A percentile compares a stretch with the other conserved stretches of the same genome.
phyloP scores from a whole-genome alignment of 2,113 vertebrate genomes.

The Bambusicola thoracicus region DNA sequence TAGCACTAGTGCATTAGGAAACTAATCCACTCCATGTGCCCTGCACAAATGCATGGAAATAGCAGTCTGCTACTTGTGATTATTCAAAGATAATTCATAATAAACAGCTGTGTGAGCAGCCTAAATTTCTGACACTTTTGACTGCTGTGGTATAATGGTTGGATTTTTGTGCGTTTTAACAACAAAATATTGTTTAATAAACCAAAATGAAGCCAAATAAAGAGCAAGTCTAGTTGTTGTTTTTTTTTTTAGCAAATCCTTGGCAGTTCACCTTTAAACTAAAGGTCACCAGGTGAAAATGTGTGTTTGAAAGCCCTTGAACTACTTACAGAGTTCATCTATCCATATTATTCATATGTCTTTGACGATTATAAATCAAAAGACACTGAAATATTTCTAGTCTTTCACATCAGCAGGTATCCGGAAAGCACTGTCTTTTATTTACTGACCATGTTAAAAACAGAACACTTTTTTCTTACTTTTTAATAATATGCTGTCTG shows the following conservation, averaged over 20 bases:
- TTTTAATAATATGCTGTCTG: constrained; percentile 72
- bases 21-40: background rate
- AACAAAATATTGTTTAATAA: background rate
- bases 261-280: constrained; percentile 71
- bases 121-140: background rate
- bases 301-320: constrained; percentile 53
- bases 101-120: background rate
- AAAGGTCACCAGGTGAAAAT: constrained; percentile 50
- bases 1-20: background rate
- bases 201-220: background rate
- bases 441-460: constrained; percentile 75
- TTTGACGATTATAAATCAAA: constrained; percentile 69
- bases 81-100: background rate
- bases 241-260: constrained; percentile 38
- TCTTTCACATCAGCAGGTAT: constrained; percentile 65
- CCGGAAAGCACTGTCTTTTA: constrained; percentile 68
- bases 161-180: background rate
- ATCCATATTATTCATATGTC: constrained; percentile 50
- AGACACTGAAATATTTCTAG: constrained; percentile 65
- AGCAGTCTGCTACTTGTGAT: background rate
- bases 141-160: background rate
- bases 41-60: background rate
- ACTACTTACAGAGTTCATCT: constrained; percentile 50
- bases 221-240: background rate
- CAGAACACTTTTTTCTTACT: constrained; percentile 49